Evolutionary conservation across 2,113 vertebrate genomes (phyloP).

Genomic region (Copsychus sechellarum): DNA sequence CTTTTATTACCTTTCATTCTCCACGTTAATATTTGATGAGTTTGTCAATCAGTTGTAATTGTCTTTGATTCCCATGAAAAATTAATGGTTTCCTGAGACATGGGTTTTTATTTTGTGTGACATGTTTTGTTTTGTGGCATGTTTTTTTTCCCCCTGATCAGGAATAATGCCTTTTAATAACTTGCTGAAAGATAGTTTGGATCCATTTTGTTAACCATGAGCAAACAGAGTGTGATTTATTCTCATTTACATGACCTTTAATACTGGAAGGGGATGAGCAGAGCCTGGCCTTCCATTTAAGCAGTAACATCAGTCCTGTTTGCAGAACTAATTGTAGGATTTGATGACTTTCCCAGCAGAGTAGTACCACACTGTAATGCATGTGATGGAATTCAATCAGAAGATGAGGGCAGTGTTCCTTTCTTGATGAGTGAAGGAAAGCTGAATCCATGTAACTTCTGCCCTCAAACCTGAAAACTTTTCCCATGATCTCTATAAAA

Average conservation of each 20-base stretch:
- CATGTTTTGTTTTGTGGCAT: not conserved
- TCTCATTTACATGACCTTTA: not conserved
- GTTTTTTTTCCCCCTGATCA: not conserved
- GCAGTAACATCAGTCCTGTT: not conserved
- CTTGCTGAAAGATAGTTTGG: not conserved
- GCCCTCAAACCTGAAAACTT: not conserved
- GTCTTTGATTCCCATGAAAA: conserved; percentile 72
- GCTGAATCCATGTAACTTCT: not conserved
- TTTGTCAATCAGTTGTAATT: conserved; percentile 61
- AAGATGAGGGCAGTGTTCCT: not conserved
- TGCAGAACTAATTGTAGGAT: not conserved
- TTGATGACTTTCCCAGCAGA: not conserved
- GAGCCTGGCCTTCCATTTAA: not conserved
- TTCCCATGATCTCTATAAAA: not conserved
- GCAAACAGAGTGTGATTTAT: not conserved
- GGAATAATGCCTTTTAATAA: conserved; percentile 2
- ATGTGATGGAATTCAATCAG: not conserved
- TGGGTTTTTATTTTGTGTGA: not conserved
- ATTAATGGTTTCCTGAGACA: conserved; percentile 35
- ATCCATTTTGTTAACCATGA: not conserved
- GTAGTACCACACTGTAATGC: not conserved
- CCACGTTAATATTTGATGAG: conserved; percentile 72
- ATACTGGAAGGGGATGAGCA: rapidly evolving
- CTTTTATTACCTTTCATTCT: conserved; percentile 71
- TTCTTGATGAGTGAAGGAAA: not conserved